Percentiles rank a stretch among this genome's conserved stretches.
phyloP scores from a whole-genome alignment of 2,113 vertebrate genomes.

The Planiliza haematocheilus region DNA sequence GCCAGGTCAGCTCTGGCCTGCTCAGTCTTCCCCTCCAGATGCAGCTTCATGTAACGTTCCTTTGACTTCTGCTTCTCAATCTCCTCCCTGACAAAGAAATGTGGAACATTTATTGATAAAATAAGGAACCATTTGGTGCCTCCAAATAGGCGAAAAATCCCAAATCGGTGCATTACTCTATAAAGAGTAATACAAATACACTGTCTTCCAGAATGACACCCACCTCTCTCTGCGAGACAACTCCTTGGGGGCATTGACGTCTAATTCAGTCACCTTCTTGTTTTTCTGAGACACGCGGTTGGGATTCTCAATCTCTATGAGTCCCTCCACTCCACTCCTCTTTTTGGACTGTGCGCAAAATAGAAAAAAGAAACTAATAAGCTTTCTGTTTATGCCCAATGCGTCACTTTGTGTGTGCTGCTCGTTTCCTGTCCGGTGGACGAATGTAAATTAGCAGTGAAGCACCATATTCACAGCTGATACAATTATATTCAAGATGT shows the following conservation, averaged over 20 bases:
- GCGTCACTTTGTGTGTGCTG: too few species aligned
- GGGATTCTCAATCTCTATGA: slow-evolving; percentile 88
- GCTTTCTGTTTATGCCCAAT: too few species aligned
- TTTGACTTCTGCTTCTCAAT: slow-evolving; percentile 87
- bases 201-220: background rate
- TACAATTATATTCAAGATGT: background rate
- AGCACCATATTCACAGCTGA: too few species aligned
- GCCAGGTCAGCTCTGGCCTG: slow-evolving; percentile 86
- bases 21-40: slow-evolving; percentile 87
- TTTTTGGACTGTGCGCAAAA: slow-evolving; percentile 67
- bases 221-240: slow-evolving; percentile 85
- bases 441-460: too few species aligned
- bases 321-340: slow-evolving; percentile 84
- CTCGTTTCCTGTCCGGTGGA: too few species aligned
- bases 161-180: too few species aligned
- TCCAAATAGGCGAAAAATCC: too few species aligned
- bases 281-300: slow-evolving; percentile 84
- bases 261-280: slow-evolving; percentile 84
- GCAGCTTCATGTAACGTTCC: slow-evolving; percentile 87
- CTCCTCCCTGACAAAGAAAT: slow-evolving; percentile 81
- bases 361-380: too few species aligned
- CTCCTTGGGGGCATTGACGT: slow-evolving; percentile 78
- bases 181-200: background rate
- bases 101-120: too few species aligned
- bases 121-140: too few species aligned